Evolutionary conservation across 2,797 vertebrate species (phyloP).

Genomic region (Pseudochirops corinnae): DNA sequence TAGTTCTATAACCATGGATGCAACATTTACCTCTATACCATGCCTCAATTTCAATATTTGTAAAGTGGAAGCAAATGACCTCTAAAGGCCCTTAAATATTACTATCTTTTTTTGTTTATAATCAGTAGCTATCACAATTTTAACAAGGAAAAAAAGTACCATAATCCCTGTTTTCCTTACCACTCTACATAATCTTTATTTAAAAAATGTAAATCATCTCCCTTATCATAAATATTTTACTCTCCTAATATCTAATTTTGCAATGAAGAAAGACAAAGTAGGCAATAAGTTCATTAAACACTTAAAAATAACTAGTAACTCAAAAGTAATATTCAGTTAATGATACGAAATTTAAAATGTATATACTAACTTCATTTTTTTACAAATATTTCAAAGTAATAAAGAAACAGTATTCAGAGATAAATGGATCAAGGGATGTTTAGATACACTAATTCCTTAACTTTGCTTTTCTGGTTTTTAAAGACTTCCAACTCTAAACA

Average conservation of each 20-base stretch:
- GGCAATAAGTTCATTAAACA: background rate
- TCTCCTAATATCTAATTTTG: background rate
- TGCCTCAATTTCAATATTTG: too few species aligned
- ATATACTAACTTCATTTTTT: background rate
- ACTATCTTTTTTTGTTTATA: background rate
- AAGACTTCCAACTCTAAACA: background rate
- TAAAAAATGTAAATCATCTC: background rate
- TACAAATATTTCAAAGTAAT: background rate
- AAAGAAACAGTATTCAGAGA: background rate
- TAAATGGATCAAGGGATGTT: background rate
- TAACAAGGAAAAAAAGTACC: background rate
- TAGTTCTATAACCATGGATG: too few species aligned
- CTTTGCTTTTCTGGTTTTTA: background rate
- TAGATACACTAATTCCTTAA: background rate
- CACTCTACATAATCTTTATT: background rate
- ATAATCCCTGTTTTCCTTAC: background rate
- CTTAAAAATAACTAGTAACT: background rate
- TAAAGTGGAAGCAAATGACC: too few species aligned
- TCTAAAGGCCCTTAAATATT: too few species aligned
- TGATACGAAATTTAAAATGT: background rate
- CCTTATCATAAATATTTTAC: background rate
- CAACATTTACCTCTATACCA: too few species aligned
- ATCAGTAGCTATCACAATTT: background rate
- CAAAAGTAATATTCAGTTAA: background rate
- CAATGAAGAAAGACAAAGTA: background rate